A percentile compares a stretch with the other conserved stretches of the same genome.
phyloP scores from a whole-genome alignment of 2,113 vertebrate species.

The Rhodinocichla rosea region DNA sequence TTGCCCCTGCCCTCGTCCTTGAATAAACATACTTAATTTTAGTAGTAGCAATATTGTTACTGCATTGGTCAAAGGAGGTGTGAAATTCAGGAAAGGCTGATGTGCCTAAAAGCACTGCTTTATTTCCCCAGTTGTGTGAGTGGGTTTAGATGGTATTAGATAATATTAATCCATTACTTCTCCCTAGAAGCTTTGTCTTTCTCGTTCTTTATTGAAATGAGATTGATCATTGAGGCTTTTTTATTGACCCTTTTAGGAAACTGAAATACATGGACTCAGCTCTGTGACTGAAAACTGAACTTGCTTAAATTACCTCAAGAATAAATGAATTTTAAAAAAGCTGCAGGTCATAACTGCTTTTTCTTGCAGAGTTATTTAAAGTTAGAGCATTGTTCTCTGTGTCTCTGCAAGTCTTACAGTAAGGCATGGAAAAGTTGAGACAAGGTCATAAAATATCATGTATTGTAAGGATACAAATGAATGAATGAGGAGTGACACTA shows the following conservation, averaged over 20 bases:
- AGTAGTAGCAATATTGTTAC: background rate
- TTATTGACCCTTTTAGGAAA: background rate
- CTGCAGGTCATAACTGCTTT: background rate
- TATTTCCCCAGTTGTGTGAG: background rate
- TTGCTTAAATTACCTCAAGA: background rate
- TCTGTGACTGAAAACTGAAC: background rate
- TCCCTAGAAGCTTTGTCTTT: background rate
- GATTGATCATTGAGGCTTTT: background rate
- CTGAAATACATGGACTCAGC: background rate
- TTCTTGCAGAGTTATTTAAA: background rate
- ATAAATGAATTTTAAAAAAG: background rate
- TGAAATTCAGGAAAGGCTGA: background rate
- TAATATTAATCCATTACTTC: background rate
- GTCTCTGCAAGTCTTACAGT: background rate
- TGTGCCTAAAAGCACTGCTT: background rate
- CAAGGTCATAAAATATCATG: background rate
- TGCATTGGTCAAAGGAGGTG: background rate
- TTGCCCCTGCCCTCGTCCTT: background rate
- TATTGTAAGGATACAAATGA: background rate
- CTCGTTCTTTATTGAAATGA: background rate
- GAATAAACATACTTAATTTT: background rate
- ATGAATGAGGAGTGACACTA: background rate
- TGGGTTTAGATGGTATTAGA: background rate
- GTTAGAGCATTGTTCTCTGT: background rate
- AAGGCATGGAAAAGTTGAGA: background rate